Evolutionary conservation across 2,888 invertebrate genomes (phyloP).

Genomic region (Tetanocera ferruginea): DNA sequence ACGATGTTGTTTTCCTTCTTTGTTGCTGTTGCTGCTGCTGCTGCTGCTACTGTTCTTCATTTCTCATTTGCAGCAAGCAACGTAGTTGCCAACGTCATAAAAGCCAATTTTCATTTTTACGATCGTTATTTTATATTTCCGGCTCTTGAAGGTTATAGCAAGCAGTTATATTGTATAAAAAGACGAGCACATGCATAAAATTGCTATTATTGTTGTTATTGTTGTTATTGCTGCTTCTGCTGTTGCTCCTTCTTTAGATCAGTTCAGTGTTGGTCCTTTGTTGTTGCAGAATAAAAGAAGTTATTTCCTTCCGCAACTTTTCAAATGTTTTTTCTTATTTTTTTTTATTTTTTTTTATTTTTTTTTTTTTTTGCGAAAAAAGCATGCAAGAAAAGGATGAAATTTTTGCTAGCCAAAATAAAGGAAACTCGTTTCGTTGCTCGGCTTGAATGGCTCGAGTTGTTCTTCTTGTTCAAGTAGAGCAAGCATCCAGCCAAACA

Average conservation of each 20-base stretch:
- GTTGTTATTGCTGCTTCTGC: slow-evolving; percentile 19
- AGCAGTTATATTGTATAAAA: slow-evolving; percentile 36
- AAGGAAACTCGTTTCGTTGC: background rate
- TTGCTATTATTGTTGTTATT: slow-evolving; percentile 39
- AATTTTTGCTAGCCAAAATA: background rate
- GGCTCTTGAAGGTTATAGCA: slow-evolving; percentile 53
- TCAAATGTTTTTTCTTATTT: background rate
- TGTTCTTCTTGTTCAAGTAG: background rate
- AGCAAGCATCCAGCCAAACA: slow-evolving; percentile 1
- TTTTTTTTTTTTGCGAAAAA: background rate
- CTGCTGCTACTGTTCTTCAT: background rate
- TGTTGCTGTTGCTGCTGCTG: slow-evolving; percentile 9
- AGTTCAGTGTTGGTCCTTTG: slow-evolving; percentile 7
- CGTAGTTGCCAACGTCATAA: slow-evolving; percentile 48
- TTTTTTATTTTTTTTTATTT: background rate
- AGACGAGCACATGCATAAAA: slow-evolving; percentile 43
- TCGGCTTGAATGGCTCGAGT: background rate
- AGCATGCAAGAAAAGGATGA: background rate
- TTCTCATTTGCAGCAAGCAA: slow-evolving; percentile 11
- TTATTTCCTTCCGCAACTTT: slow-evolving; percentile 34
- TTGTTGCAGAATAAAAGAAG: slow-evolving; percentile 41
- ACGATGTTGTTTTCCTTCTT: background rate
- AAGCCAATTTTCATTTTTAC: slow-evolving; percentile 56
- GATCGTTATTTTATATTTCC: slow-evolving; percentile 57
- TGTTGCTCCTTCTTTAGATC: slow-evolving; percentile 21